These are phyloP conservation scores for Gopherus flavomarginatus DNA, from an alignment of 2,113 vertebrate genomes.

Conservation along the genomic window DNA sequence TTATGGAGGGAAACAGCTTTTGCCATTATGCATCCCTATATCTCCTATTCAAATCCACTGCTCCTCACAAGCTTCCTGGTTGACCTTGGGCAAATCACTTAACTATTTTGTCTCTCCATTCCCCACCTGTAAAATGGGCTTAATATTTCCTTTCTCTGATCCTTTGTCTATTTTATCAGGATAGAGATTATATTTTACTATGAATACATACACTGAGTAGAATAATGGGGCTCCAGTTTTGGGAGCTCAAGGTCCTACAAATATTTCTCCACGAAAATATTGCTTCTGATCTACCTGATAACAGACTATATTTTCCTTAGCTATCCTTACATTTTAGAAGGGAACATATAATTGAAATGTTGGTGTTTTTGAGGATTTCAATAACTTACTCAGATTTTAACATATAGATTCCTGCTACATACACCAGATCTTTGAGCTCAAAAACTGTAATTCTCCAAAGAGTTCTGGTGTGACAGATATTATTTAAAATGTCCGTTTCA, in stretches of 20 bases:
- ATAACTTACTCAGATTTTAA: not conserved
- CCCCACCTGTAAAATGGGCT: not conserved
- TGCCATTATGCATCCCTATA: not conserved
- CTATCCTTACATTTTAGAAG: not conserved
- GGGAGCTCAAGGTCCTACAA: not conserved
- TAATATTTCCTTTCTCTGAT: not conserved
- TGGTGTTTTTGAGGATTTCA: rapidly evolving
- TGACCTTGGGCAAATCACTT: not conserved
- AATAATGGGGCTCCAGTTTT: not conserved
- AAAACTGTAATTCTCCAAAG: rapidly evolving
- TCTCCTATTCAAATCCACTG: not conserved
- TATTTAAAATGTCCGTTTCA: not conserved
- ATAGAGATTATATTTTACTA: not conserved
- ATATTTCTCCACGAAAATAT: not conserved
- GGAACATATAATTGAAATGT: rapidly evolving
- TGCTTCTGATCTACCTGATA: not conserved
- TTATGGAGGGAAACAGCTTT: not conserved
- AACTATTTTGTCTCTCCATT: not conserved
- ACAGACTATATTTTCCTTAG: not conserved
- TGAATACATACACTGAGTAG: not conserved
- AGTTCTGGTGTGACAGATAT: not conserved
- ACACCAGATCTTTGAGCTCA: not conserved
- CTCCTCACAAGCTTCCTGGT: not conserved
- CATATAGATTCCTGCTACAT: not conserved
- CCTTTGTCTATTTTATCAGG: not conserved